Base-by-base conservation (phyloP, 1,140 invertebrate genomes). In the Tyrophagus putrescentiae region DNA sequence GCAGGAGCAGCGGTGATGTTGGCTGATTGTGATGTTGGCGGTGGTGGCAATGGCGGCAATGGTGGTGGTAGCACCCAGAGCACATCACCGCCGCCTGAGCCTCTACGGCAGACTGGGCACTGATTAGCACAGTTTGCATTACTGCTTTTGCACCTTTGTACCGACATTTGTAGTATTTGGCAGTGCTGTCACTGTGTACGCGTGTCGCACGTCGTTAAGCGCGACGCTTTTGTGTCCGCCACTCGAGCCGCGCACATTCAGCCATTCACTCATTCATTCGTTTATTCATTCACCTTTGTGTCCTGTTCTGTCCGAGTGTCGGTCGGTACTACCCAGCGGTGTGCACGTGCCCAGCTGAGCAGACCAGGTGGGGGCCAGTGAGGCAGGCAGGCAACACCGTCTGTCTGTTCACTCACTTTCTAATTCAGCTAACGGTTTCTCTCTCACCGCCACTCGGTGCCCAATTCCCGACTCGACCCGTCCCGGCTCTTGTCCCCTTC, bases 211-310 rank as follows among this genome's bases (percentile, higher is more conserved):
- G 18, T 48, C 45, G 45, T 48, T 48, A 48, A 18, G 7, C 18
- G 7, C 45, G 45, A 48, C 45, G 45, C 45, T 48, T 48, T 48
- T 9, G 45, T 48, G 21, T 29, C 7, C 7, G 45, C 45, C 45
- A 48, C 45, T 48, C 45, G 45, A 48, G 7, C 45, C 45, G 45
- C 45, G 23, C 45, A 48, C 45, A 21, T 48, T 48, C 31, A 13
- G 13, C 36, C 13, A 21, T 39, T 39, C 21, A 21, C 21, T 21
- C 21, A 39, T 21, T 13, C 13, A 21, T 39, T 39, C 21, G 36
- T 39, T 21, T 39, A 39, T 21, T 13, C 21, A 21, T 39, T 13
- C 21, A 21, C 21, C 13, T 39, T 13, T 39, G 36, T 39, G 36
- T 39, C 13, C 13, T 39, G 36, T 39, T 39, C 36, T 13, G 21